Conservation (phyloP, 2,888 invertebrate species). For the Pharmacophagus antenor region DNA sequence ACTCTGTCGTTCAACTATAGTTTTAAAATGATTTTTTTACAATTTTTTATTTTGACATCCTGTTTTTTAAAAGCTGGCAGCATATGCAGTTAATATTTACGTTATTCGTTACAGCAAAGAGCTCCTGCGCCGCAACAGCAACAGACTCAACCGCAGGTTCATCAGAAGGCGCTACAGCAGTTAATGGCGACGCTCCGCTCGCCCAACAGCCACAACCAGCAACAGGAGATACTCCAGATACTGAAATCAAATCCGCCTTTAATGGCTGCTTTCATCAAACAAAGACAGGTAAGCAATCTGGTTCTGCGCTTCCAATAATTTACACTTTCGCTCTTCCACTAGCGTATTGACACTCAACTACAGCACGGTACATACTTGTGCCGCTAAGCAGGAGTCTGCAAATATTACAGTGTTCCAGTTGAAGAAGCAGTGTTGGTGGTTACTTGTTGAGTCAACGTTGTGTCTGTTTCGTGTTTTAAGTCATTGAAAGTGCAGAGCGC, state of each 20-base stretch:
- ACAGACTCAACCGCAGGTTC: conserved; percentile 66
- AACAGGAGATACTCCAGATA: conserved; percentile 92
- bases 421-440: too few relatives aligned
- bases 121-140: conserved; percentile 67
- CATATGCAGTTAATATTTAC: conserved; percentile 14
- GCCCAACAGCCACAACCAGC: conserved; percentile 95
- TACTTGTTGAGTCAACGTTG: too few relatives aligned
- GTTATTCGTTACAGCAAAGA: conserved; percentile 44
- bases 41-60: too few relatives aligned
- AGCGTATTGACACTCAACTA: too few relatives aligned
- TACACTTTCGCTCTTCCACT: not conserved
- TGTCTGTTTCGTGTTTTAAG: too few relatives aligned
- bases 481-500: too few relatives aligned
- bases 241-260: conserved; percentile 96
- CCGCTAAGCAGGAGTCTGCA: too few relatives aligned
- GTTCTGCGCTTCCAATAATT: not conserved
- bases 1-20: too few relatives aligned
- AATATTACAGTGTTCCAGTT: too few relatives aligned
- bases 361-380: too few relatives aligned
- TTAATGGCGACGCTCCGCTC: conserved; percentile 94
- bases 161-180: conserved; percentile 87
- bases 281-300: conserved; percentile 82
- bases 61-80: too few relatives aligned
- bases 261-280: conserved; percentile 97
- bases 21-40: too few relatives aligned